These are phyloP conservation scores for Enteromius anoplus DNA, from an alignment of 2,797 vertebrate species.

Conservation along the genomic window DNA sequence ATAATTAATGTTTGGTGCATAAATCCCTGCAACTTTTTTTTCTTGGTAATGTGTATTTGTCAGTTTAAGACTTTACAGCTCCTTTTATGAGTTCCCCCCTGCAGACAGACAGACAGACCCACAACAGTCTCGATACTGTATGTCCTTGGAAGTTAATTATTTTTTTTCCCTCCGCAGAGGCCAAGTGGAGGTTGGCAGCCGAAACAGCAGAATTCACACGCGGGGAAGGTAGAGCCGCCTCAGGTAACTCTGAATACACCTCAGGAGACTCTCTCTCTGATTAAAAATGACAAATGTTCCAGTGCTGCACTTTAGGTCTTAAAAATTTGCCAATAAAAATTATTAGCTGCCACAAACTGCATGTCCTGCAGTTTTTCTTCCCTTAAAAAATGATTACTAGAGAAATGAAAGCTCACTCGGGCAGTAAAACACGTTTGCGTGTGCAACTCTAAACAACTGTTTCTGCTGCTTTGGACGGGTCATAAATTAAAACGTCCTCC, in stretches of 20 bases:
- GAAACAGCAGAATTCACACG: slow-evolving; percentile 49
- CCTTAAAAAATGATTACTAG: slow-evolving; percentile 63
- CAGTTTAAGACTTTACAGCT: slow-evolving; percentile 19
- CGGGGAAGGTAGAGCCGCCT: slow-evolving; percentile 31
- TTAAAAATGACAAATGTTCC: slow-evolving; percentile 60
- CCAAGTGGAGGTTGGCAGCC: slow-evolving; percentile 45
- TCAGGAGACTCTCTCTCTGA: slow-evolving; percentile 41
- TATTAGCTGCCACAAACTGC: slow-evolving; percentile 63
- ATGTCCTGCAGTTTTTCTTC: slow-evolving; percentile 58
- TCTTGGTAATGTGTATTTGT: not conserved
- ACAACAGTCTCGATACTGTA: slow-evolving; percentile 2
- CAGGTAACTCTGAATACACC: slow-evolving; percentile 40
- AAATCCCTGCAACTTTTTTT: not conserved
- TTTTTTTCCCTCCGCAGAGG: slow-evolving; percentile 44
- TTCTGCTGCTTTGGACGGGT: slow-evolving; percentile 51
- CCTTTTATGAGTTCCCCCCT: not conserved
- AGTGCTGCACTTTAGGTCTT: slow-evolving; percentile 57
- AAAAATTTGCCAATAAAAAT: slow-evolving; percentile 66
- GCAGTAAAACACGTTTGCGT: slow-evolving; percentile 57
- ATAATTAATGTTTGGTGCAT: not conserved
- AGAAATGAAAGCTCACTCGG: slow-evolving; percentile 53
- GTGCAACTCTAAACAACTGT: slow-evolving; percentile 55
- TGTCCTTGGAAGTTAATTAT: slow-evolving; percentile 57
- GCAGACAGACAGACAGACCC: slow-evolving; percentile 26
- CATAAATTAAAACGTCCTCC: slow-evolving; percentile 51